Evolutionary conservation across 2,888 invertebrate species (phyloP), one percentile per base, ranked within the genome.

Genomic region (Dascillus cervinus): DNA sequence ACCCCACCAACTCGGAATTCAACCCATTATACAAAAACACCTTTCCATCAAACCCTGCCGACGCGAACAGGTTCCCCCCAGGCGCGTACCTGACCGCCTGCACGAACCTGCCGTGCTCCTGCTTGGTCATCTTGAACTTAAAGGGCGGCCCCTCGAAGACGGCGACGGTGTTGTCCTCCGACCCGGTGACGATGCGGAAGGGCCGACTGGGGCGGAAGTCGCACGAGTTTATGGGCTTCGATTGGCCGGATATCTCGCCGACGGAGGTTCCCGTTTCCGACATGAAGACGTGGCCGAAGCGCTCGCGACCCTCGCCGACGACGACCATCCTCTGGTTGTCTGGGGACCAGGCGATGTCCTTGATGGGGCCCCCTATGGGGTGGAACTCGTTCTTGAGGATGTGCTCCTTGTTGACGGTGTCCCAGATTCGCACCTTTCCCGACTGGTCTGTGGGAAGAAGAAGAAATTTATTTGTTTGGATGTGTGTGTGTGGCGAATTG

Each of bases 391-490:
- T 89, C 69, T 96, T 96, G 41, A 96, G 67, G 43, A 96, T 82
- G 62, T 97, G 96, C 59, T 96, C 95, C 61, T 89, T 89, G 62
- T 96, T 92, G 1, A 94, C 91, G 0, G 98, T 98, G 64, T 99
- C 98, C 98, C 98, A 99, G 57, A 99, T 96, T n/a, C 97, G 79
- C 15, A 99, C 77, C 69, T 96, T 97, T 12, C 98, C 98, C 1
- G 87, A 85, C 40, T 78, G 81, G 70, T 98, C 97, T 91, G 57
- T 1, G n/a, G n/a, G n/a, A n/a, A n/a, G n/a, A n/a, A n/a, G n/a
- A n/a, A n/a, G n/a, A n/a, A n/a, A n/a, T n/a, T n/a, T n/a, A n/a
- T n/a, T n/a, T n/a, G n/a, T n/a, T n/a, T n/a, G n/a, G n/a, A n/a
- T n/a, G n/a, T n/a, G n/a, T n/a, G n/a, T n/a, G n/a, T n/a, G n/a